A percentile compares a stretch with the other conserved stretches of the same genome.
phyloP scores from a whole-genome alignment of 2,797 vertebrate genomes.

The Decapterus maruadsi region DNA sequence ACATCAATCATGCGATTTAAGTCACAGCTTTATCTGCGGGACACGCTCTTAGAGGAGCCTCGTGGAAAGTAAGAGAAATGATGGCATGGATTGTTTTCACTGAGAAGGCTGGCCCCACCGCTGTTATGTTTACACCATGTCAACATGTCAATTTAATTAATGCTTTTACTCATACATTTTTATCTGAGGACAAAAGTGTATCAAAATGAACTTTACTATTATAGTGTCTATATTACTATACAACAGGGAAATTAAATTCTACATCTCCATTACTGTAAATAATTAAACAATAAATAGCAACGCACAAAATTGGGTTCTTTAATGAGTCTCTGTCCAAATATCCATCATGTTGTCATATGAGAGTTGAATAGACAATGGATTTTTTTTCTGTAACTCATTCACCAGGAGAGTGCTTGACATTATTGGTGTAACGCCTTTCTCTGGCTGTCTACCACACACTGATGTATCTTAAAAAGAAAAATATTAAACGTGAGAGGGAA shows the following conservation, averaged over 20 bases:
- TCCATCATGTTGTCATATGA: constrained; percentile 34
- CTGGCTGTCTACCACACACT: constrained; percentile 12
- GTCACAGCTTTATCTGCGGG: constrained; percentile 41
- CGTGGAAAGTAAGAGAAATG: constrained; percentile 36
- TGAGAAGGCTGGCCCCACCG: background rate
- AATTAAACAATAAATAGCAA: background rate
- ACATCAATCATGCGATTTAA: constrained; percentile 72
- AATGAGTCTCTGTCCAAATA: constrained; percentile 38
- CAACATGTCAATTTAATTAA: background rate
- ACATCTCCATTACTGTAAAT: background rate
- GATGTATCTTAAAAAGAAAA: constrained; percentile 24
- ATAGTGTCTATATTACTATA: background rate
- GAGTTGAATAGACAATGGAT: constrained; percentile 21
- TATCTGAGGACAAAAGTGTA: background rate
- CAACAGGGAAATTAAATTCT: background rate
- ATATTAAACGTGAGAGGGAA: constrained; percentile 27
- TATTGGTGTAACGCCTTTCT: constrained; percentile 34
- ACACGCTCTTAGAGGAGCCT: constrained; percentile 26
- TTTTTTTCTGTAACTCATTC: constrained; percentile 31
- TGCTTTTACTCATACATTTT: background rate
- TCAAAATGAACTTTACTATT: background rate
- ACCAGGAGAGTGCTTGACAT: constrained; percentile 44
- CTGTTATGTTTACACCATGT: constrained; percentile 7
- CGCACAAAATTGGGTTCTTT: constrained; percentile 15
- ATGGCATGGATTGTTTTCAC: background rate